phyloP scores from a whole-genome alignment of 2,888 invertebrate genomes.

The Papilio protenor region DNA sequence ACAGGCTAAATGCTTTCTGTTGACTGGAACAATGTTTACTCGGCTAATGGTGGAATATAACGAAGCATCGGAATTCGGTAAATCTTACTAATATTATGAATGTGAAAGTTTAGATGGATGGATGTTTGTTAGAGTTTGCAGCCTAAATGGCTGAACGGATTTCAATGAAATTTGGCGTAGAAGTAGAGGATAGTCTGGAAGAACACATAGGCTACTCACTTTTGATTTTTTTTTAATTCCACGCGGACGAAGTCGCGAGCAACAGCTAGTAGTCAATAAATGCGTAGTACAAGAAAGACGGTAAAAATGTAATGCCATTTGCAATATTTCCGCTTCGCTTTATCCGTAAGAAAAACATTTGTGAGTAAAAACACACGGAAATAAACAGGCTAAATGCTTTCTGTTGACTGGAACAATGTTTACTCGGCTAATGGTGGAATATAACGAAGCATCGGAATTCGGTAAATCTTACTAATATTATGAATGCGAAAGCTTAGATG shows the following conservation, averaged over 20 bases:
- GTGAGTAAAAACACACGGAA: background rate
- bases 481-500: no score
- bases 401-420: conserved; percentile 23
- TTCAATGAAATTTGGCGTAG: no score
- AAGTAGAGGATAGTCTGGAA: no score
- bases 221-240: no score
- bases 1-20: conserved; percentile 26
- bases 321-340: background rate
- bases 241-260: no score
- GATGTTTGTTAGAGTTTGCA: no score
- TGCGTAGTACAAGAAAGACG: background rate
- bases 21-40: conserved; percentile 24
- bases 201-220: no score
- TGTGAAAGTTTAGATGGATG: no score
- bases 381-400: conserved; percentile 22
- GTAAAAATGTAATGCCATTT: background rate
- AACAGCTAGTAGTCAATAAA: background rate
- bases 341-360: conserved; percentile 28
- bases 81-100: background rate
- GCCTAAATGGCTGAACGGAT: no score
- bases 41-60: conserved; percentile 27
- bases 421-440: conserved; percentile 28
- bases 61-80: background rate
- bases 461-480: no score
- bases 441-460: background rate